Evolutionary conservation across 37 sponge, comb jelly and placozoan genomes (phyloP).

Genomic region (Geodia barretti): DNA sequence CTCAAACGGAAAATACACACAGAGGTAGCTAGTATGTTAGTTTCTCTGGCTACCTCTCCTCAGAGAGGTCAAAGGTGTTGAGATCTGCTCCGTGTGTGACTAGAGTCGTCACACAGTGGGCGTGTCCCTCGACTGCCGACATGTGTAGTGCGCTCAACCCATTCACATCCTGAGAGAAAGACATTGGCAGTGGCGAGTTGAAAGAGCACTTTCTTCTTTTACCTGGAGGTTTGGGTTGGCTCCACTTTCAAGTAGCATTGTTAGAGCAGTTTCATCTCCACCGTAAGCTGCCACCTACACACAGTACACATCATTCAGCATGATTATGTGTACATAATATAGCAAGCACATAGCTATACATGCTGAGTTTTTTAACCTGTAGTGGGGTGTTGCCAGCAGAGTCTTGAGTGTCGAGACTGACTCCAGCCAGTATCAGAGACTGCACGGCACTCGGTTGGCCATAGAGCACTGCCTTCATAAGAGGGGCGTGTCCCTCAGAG

Average conservation of each 20-base stretch:
- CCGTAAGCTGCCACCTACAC: conserved; percentile 49
- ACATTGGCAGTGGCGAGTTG: background rate
- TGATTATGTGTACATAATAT: too few species aligned
- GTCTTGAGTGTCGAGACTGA: conserved; percentile 44
- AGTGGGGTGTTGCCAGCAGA: conserved; percentile 43
- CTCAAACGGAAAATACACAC: too few species aligned
- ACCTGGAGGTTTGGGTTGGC: conserved; percentile 76
- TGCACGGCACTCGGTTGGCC: conserved; percentile 24
- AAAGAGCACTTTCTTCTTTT: background rate
- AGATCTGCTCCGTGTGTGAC: conserved; percentile 37
- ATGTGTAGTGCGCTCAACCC: conserved; percentile 61
- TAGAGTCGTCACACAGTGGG: conserved; percentile 29
- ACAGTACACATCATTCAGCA: conserved; percentile 3
- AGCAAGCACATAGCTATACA: background rate
- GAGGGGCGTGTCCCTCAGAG: conserved; percentile 38
- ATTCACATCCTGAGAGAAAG: conserved; percentile 33
- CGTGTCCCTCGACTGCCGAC: conserved; percentile 57
- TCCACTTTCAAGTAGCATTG: conserved; percentile 19
- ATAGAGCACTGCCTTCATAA: conserved; percentile 44
- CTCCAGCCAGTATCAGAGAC: conserved; percentile 35
- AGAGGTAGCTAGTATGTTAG: background rate
- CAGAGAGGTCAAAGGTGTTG: conserved; percentile 61
- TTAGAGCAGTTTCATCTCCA: conserved; percentile 11
- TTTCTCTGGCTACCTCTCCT: conserved; percentile 41
- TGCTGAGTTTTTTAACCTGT: conserved; percentile 41